Conservation (phyloP, 1,140 invertebrate genomes). For the Temnothorax nylanderi region DNA sequence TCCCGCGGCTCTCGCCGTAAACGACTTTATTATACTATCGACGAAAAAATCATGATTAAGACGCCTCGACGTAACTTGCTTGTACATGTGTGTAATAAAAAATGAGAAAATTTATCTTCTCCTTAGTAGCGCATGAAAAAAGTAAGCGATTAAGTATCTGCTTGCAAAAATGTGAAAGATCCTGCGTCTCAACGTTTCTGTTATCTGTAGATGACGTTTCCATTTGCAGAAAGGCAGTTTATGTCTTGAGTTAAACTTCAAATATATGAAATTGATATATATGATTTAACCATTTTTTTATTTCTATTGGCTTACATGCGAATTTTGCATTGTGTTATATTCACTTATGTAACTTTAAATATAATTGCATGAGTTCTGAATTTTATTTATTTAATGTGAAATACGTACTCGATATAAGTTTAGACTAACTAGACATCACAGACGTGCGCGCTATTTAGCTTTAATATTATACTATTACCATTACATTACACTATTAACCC, state of each 20-base stretch:
- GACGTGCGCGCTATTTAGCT: too few relatives aligned
- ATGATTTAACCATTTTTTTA: background rate
- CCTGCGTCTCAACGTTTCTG: background rate
- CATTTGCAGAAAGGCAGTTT: background rate
- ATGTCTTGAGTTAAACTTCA: too few relatives aligned
- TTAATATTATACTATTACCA: too few relatives aligned
- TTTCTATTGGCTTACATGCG: background rate
- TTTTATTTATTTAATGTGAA: conserved; percentile 9
- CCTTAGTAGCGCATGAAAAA: background rate
- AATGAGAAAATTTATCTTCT: background rate
- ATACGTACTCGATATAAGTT: background rate
- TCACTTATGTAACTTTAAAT: background rate
- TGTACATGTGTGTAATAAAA: background rate
- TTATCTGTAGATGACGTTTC: background rate
- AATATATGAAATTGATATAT: too few relatives aligned
- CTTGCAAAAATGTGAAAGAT: background rate
- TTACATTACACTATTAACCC: too few relatives aligned
- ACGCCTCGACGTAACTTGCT: background rate
- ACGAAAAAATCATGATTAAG: conserved; percentile 56
- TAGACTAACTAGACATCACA: too few relatives aligned
- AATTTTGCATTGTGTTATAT: background rate
- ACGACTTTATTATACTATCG: conserved; percentile 66
- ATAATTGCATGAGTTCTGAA: background rate
- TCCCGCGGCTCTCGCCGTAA: conserved; percentile 39
- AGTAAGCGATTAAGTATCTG: background rate